Base-by-base conservation (phyloP, 2,888 invertebrate species). In the Latheticus oryzae region DNA sequence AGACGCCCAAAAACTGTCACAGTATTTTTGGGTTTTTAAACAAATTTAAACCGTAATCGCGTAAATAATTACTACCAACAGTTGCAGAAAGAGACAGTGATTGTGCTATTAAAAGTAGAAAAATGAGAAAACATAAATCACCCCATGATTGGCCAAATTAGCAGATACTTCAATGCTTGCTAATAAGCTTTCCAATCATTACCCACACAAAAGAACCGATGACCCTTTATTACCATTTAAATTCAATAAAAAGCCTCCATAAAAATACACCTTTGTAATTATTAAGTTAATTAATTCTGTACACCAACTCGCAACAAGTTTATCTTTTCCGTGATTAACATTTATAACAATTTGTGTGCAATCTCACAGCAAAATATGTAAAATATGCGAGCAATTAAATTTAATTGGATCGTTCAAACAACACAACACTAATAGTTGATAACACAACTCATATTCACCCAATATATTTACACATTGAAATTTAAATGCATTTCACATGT, bases 331-430 rank as follows among this genome's bases (percentile, higher is more conserved):
- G 19, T 17, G 19, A 19, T 38, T 38, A 21, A 38, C 19, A 38
- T 38, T 38, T 38, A 38, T 17, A 38, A 38, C 38, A 40, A 40
- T 40, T 40, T 40, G 40, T 40, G 40, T 24, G 40, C 40, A 40
- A 40, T 38, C 13, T 37, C 37, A 15, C 37, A 8, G 19, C 37
- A 17, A 37, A 37, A 37, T 40, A 40, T 40, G 40, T 13, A 40
- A 40, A 24, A 40, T 24, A 40, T 40, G 9, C 21, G n/a, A 12
- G 42, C 42, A 43, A 43, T 43, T 43, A 43, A 43, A 15, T 43
- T 43, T 43, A 43, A 43, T 43, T 43, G 42, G 42, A 43, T 43
- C 42, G 42, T 43, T 16, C 17, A 43, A 21, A 40, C 40, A 40
- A 24, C 40, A 40, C 37, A 40, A 24, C 40, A 40, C 37, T 17